Evolutionary conservation across 1,140 invertebrate genomes (phyloP), one percentile per base, ranked within the genome.

Genomic region (Apis laboriosa): DNA sequence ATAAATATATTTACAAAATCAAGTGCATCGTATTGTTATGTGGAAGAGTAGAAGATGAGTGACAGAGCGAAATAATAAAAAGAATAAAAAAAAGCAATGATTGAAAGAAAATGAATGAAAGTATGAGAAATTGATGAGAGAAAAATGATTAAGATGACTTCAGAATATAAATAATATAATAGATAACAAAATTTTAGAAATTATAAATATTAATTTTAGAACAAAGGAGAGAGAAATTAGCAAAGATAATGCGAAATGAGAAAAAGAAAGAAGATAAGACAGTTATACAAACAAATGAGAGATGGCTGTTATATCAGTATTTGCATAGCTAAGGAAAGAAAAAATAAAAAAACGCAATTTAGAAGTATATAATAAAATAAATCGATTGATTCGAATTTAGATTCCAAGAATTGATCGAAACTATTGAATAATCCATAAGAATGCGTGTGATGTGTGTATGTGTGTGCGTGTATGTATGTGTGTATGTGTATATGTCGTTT

Each of bases 301-400:
- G 53, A 84, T 60, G 84, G 84, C 61, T 86, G 60, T 66, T 89
- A 71, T 90, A 91, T 90, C 88, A 90, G 87, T 91, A 91, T 91
- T 91, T 87, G 84, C 74, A 77, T 79, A 63, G 79, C 76, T 43
- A 43, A 43, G 34, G 34, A 43, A 84, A 84, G 68, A 66, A 72
- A 84, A 64, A 80, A 83, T 51, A 77, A 43, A 11, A 84, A 53
- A 72, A 79, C 74, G 80, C 84, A 67, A 81, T 71, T 89, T 77
- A 84, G 71, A 77, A 61, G 64, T 66, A 61, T 84, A 76, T 58
- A 72, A 86, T 79, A 43, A 73, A 78, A 72, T 67, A 60, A 75
- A 66, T 51, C 58, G 13, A 19, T 51, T 15, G 64, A 77, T 76
- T 51, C 34, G 53, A 56, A 43, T 19, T 51, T 53, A n/a, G 24